Base-by-base conservation (phyloP, 1,140 invertebrate genomes). In the Drepana arcuata region DNA sequence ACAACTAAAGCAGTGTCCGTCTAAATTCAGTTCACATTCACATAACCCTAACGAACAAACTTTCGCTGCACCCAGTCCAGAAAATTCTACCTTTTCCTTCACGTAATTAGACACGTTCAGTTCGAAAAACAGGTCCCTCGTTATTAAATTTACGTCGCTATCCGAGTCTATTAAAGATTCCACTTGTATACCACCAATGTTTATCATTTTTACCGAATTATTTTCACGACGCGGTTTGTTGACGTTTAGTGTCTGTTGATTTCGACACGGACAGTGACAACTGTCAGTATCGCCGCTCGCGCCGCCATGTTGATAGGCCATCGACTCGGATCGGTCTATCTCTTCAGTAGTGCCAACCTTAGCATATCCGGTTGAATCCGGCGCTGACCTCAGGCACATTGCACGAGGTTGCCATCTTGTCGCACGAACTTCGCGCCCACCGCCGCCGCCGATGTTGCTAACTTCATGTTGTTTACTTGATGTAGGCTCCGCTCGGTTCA, bases 91-190 rank as follows among this genome's bases (percentile, higher is more conserved):
- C 12, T 12, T 21, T 30, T 14, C 15, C 26, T 38, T 38, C 11
- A 7, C 10, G 2, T 1, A 26, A 28, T 16, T 2, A 10, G n/a
- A 10, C 25, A 11, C 25, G 18, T 14, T 28, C 11, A 36, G 18
- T 11, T 27, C 25, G 9, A 28, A 36, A 36, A 36, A 36, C 23
- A 36, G 16, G 5, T 26, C 13, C 10, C 9, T 11, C n/a, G 34
- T 14, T 9, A 28, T 13, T 16, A 36, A 28, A 36, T 27, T 36
- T 18, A 36, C n/a, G 18, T 16, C 34, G 18, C 34, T 36, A 10
- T 25, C 34, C 2, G 21, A 15, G 28, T 36, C 34, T 11, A 28
- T 15, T 16, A 36, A 26, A 26, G 13, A 16, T 10, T 14, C 10
- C 11, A 36, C 25, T 16, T 12, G 16, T 11, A 26, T 18, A 3